Conservation (phyloP, 2,888 invertebrate species). For the Drosophila emarginata region DNA sequence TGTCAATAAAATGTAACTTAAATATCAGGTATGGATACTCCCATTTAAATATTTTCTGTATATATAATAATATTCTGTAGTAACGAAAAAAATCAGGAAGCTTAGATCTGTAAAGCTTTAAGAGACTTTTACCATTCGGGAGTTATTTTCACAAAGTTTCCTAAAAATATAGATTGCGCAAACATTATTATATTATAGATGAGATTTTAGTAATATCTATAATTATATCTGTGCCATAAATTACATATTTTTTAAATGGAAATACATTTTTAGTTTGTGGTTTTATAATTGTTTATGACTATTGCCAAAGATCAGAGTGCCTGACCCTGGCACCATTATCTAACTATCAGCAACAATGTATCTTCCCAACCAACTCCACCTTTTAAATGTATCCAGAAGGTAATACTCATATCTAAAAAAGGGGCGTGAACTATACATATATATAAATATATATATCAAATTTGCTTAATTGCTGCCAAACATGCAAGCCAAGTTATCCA, state of each 20-base stretch:
- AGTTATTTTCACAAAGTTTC: too few species aligned
- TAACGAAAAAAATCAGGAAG: neutral
- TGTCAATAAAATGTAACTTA: neutral
- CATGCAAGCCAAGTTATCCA: neutral
- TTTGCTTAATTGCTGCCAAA: neutral
- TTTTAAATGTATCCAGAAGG: slow-evolving; percentile 38
- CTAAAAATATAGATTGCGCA: too few species aligned
- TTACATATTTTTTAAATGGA: neutral
- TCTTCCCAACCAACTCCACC: slow-evolving; percentile 38
- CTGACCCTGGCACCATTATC: slow-evolving; percentile 8
- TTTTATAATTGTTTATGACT: neutral
- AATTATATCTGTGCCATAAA: neutral
- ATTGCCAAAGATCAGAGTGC: neutral
- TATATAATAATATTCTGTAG: neutral
- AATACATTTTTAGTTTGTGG: neutral
- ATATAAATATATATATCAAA: slow-evolving; percentile 22
- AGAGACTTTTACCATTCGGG: too few species aligned
- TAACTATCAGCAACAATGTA: slow-evolving; percentile 27
- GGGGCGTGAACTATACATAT: slow-evolving; percentile 22
- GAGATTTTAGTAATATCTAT: neutral
- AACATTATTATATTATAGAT: too few species aligned
- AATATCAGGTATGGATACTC: too few species aligned
- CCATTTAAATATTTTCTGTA: neutral
- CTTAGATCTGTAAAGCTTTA: too few species aligned
- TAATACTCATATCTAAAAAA: slow-evolving; percentile 21